Percentiles rank a stretch among this genome's conserved stretches.
Evolutionary conservation across 2,797 vertebrate species (phyloP).

Genomic region (Peromyscus nudipes): DNA sequence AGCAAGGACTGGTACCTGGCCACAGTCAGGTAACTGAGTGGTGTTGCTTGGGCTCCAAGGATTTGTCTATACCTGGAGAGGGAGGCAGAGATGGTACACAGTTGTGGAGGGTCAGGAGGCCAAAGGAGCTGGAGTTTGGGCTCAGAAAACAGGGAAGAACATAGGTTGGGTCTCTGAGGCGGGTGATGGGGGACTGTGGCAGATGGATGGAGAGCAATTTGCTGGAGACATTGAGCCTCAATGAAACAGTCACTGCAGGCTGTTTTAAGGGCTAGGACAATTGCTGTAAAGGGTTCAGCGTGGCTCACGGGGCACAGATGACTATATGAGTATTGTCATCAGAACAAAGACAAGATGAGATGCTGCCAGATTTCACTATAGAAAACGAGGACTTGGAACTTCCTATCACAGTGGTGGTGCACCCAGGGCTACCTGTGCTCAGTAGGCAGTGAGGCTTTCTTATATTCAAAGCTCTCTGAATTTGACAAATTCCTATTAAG

Average conservation of each 20-base stretch:
- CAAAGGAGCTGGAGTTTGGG: neutral
- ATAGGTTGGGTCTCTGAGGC: neutral
- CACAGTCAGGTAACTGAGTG: neutral
- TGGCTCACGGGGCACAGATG: neutral
- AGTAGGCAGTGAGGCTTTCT: neutral
- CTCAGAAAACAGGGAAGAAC: neutral
- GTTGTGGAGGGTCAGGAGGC: neutral
- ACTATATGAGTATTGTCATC: neutral
- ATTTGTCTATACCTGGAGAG: neutral
- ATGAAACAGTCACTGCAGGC: neutral
- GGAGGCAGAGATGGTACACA: neutral
- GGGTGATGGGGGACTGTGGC: too few relatives aligned
- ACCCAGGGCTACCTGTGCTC: neutral
- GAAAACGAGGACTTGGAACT: neutral
- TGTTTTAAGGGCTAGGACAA: neutral
- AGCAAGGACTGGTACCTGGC: neutral
- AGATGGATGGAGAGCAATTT: neutral
- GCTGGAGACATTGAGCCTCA: accelerated
- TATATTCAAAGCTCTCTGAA: neutral
- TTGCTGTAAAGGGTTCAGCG: neutral
- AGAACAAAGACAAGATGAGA: neutral
- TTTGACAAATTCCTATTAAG: neutral
- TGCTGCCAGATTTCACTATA: neutral
- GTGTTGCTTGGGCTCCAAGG: neutral
- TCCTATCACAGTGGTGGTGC: neutral